These are phyloP conservation scores for Bellardia bayeri DNA, from an alignment of 2,888 invertebrate species.

Conservation along the genomic window DNA sequence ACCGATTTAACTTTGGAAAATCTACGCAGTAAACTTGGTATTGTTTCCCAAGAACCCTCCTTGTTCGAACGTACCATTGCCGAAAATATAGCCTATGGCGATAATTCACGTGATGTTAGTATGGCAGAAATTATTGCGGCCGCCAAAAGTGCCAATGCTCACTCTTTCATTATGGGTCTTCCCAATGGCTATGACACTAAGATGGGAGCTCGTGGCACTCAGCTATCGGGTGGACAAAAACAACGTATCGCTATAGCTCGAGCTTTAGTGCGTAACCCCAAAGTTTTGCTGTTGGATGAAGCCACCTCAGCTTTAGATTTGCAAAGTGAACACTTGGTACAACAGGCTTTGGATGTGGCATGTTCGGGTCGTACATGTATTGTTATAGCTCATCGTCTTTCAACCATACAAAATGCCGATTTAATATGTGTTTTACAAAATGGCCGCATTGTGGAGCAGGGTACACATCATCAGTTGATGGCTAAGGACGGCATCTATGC, in stretches of 20 bases:
- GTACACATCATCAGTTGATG: slow-evolving; percentile 91
- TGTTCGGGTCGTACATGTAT: slow-evolving; percentile 92
- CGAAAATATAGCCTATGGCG: slow-evolving; percentile 95
- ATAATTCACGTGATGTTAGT: slow-evolving; percentile 88
- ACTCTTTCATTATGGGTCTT: slow-evolving; percentile 89
- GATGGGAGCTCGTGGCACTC: slow-evolving; percentile 91
- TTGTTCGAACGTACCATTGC: slow-evolving; percentile 92
- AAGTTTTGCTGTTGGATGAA: slow-evolving; percentile 90
- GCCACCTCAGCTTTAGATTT: slow-evolving; percentile 92
- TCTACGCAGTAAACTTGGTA: slow-evolving; percentile 90
- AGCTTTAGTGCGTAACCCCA: slow-evolving; percentile 90
- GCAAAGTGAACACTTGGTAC: slow-evolving; percentile 90
- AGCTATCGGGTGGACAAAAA: slow-evolving; percentile 94
- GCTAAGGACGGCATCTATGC: slow-evolving; percentile 88
- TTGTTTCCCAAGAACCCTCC: slow-evolving; percentile 94
- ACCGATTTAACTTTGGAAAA: slow-evolving; percentile 87
- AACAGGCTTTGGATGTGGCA: slow-evolving; percentile 93
- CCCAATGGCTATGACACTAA: slow-evolving; percentile 92
- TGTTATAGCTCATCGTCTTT: slow-evolving; percentile 93
- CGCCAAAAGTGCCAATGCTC: slow-evolving; percentile 91
- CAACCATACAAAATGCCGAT: slow-evolving; percentile 93
- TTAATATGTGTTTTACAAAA: slow-evolving; percentile 92
- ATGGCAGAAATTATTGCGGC: slow-evolving; percentile 90
- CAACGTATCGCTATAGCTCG: slow-evolving; percentile 94
- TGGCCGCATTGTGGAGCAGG: slow-evolving; percentile 91